Percentiles rank a stretch among this genome's conserved stretches.
These are phyloP conservation scores for Machimus atricapillus DNA, from an alignment of 2,888 invertebrate species.

Conservation along the genomic window DNA sequence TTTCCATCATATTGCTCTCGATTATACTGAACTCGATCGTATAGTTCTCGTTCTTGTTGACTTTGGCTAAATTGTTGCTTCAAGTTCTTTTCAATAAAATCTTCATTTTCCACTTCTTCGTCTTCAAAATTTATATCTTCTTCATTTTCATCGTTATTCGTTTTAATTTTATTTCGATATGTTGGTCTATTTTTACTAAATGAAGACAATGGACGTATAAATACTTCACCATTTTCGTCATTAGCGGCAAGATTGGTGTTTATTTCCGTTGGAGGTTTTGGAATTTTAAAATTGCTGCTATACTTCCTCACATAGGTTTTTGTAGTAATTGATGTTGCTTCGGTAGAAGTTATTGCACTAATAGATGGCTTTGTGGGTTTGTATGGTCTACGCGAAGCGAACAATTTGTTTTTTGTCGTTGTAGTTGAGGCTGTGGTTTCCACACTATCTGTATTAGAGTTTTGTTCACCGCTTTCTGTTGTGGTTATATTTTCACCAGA, in stretches of 20 bases:
- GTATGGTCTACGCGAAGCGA: conserved; percentile 41
- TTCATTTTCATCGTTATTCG: conserved; percentile 35
- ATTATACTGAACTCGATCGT: not conserved
- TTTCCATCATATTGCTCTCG: no score
- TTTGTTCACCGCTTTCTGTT: not conserved
- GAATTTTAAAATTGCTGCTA: conserved; percentile 45
- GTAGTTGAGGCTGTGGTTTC: conserved; percentile 12
- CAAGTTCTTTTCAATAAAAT: not conserved
- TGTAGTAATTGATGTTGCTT: conserved; percentile 43
- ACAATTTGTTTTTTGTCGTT: conserved; percentile 45
- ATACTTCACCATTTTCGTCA: conserved; percentile 9
- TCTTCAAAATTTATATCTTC: conserved; percentile 29
- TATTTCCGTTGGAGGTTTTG: conserved; percentile 41
- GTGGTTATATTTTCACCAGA: not conserved
- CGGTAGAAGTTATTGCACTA: conserved; percentile 47
- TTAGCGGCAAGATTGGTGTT: not conserved
- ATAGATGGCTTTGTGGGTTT: conserved; percentile 53
- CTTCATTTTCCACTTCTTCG: not conserved
- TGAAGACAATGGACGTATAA: not conserved
- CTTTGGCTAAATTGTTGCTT: not conserved
- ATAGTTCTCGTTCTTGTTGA: not conserved
- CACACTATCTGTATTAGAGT: not conserved
- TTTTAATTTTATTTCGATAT: not conserved
- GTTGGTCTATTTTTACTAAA: conserved; percentile 12
- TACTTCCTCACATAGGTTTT: conserved; percentile 49